phyloP scores from a whole-genome alignment of 2,797 vertebrate genomes.

The Hipposideros larvatus region DNA sequence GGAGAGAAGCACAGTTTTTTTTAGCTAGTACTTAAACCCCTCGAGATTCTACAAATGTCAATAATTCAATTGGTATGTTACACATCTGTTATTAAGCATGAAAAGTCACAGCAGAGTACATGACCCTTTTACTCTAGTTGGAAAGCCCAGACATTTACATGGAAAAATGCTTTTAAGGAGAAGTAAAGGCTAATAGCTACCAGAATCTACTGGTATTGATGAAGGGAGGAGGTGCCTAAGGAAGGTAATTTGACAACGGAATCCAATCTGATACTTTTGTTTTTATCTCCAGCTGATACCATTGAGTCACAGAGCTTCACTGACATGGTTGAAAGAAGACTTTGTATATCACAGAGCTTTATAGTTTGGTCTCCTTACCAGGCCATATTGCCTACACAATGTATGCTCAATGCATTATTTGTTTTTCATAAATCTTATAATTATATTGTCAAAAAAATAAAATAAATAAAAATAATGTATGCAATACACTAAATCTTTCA shows the following conservation, averaged over 20 bases:
- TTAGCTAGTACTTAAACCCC: not conserved
- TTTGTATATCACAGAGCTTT: not conserved
- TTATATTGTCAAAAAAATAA: not conserved
- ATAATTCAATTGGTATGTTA: not conserved
- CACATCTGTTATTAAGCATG: not conserved
- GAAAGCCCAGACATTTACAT: not conserved
- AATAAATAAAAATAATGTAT: not conserved
- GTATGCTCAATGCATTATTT: not conserved
- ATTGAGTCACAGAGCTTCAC: not conserved
- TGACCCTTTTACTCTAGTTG: not conserved
- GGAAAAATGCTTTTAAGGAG: not conserved
- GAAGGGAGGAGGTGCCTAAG: not conserved
- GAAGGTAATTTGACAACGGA: not conserved
- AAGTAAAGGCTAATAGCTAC: not conserved
- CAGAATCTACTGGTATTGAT: not conserved
- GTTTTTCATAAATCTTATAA: not conserved
- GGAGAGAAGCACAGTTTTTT: not conserved
- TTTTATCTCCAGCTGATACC: not conserved
- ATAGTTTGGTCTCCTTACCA: not conserved
- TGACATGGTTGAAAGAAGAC: not conserved
- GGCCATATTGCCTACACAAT: not conserved
- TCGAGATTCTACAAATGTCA: not conserved
- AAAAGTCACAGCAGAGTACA: not conserved
- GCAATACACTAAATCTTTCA: conserved; percentile 54
- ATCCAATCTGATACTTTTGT: not conserved